Conservation (phyloP, 2,888 invertebrate genomes). For the Sinohyriopsis cumingii region DNA sequence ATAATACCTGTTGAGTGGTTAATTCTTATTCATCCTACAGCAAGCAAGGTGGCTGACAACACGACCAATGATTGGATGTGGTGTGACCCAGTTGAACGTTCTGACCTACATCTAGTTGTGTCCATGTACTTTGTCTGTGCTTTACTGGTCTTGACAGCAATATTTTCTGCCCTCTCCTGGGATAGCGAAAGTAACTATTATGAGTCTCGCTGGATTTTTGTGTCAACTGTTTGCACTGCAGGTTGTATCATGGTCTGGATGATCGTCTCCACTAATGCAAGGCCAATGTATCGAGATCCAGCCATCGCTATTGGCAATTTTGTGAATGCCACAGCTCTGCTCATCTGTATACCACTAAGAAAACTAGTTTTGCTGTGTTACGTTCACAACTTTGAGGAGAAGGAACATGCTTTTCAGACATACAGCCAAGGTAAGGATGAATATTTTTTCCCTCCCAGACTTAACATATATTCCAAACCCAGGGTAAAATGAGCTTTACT, state of each 20-base stretch:
- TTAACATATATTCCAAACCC: no score
- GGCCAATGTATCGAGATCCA: conserved; percentile 64
- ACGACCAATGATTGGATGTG: conserved; percentile 58
- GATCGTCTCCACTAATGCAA: conserved; percentile 67
- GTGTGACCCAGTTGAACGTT: conserved; percentile 61
- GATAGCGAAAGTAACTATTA: conserved; percentile 69
- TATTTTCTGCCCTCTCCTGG: conserved; percentile 71
- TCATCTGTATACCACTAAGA: conserved; percentile 70
- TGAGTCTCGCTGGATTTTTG: conserved; percentile 71
- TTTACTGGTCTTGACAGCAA: conserved; percentile 68
- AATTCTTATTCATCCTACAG: conserved; percentile 68
- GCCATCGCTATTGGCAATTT: conserved; percentile 72
- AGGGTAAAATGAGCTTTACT: no score
- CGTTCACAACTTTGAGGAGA: conserved; percentile 41
- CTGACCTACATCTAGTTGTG: conserved; percentile 70
- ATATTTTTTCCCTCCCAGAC: no score
- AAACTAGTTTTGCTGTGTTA: conserved; percentile 64
- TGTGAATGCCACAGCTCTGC: conserved; percentile 69
- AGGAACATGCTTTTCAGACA: conserved; percentile 15
- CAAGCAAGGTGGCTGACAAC: conserved; percentile 44
- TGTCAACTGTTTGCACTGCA: conserved; percentile 57
- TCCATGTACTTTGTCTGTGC: conserved; percentile 72
- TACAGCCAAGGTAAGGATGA: no score
- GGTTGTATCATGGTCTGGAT: conserved; percentile 72
- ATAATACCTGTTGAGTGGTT: conserved; percentile 72